Percentiles rank a stretch among this genome's conserved stretches.
Conservation (phyloP, 2,113 vertebrate genomes). For the Eleginops maclovinus region DNA sequence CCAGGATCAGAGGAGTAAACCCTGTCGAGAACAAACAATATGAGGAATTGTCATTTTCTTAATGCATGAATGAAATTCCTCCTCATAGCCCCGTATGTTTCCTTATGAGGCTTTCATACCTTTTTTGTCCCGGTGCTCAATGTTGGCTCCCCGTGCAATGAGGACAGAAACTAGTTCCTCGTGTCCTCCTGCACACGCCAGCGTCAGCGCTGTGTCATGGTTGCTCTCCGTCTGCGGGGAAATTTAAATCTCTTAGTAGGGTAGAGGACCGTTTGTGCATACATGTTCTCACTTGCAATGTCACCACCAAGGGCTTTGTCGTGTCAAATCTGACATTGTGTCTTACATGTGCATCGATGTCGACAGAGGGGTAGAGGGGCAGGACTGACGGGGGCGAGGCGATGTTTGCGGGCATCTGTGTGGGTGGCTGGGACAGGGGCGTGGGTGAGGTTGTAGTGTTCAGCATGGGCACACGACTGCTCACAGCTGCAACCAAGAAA, state of each 20-base stretch:
- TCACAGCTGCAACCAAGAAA: constrained; percentile 88
- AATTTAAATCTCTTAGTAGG: constrained; percentile 12
- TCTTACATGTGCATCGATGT: constrained; percentile 98
- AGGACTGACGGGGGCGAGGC: constrained; percentile 89
- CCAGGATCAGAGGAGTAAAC: constrained; percentile 97
- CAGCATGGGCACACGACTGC: constrained; percentile 92
- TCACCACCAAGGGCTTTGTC: background rate
- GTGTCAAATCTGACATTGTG: background rate
- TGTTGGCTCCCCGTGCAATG: constrained; percentile 96
- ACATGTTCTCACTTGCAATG: background rate
- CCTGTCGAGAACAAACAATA: constrained; percentile 78
- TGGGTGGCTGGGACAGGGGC: constrained; percentile 82
- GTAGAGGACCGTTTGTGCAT: background rate
- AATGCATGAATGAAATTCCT: background rate
- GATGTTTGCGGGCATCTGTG: constrained; percentile 87
- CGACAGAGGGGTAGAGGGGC: constrained; percentile 94
- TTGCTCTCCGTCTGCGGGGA: constrained; percentile 94
- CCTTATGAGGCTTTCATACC: constrained; percentile 78
- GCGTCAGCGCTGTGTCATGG: constrained; percentile 97
- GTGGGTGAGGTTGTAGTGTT: constrained; percentile 90
- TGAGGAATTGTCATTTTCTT: background rate
- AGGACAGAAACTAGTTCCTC: constrained; percentile 98
- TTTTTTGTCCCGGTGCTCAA: constrained; percentile 99
- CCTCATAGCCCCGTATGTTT: background rate
- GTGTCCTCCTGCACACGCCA: constrained; percentile 96